These are phyloP conservation scores for Operophtera brumata DNA, from an alignment of 2,888 invertebrate genomes.

Conservation along the genomic window DNA sequence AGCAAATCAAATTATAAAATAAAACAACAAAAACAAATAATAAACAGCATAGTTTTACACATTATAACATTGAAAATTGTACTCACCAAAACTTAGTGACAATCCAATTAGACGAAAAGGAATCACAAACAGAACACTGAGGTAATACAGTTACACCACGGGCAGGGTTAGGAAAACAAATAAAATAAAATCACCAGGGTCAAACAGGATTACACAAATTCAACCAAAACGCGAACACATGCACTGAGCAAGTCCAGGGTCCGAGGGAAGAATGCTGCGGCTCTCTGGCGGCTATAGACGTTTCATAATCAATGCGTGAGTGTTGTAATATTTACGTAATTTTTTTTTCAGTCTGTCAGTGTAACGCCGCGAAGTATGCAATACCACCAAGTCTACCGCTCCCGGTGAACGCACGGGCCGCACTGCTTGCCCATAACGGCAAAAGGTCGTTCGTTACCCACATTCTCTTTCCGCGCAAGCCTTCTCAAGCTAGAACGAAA, in stretches of 20 bases:
- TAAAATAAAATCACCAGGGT: conserved; percentile 72
- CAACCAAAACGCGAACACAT: conserved; percentile 56
- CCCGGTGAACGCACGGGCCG: conserved; percentile 75
- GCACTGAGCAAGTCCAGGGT: conserved; percentile 46
- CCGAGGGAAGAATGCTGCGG: conserved; percentile 41
- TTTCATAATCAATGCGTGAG: conserved; percentile 72
- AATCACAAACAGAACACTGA: conserved; percentile 69
- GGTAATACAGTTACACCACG: conserved; percentile 58
- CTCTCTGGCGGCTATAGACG: conserved; percentile 45
- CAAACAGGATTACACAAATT: conserved; percentile 67
- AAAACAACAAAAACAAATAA: neutral
- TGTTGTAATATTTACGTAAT: conserved; percentile 80
- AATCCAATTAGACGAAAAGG: conserved; percentile 69
- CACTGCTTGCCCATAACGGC: conserved; percentile 77
- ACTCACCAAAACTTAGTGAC: conserved; percentile 68
- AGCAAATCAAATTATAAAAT: neutral
- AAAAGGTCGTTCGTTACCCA: conserved; percentile 80
- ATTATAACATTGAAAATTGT: conserved; percentile 26
- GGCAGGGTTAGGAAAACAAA: conserved; percentile 61
- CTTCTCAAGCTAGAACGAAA: conserved; percentile 73
- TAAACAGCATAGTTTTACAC: conserved; percentile 2
- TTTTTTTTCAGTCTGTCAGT: conserved; percentile 72
- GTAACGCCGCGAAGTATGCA: conserved; percentile 54
- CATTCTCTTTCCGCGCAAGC: conserved; percentile 81
- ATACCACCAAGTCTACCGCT: conserved; percentile 53